These are phyloP conservation scores for Luperina nickerlii DNA, from an alignment of 2,888 invertebrate species.

Conservation along the genomic window DNA sequence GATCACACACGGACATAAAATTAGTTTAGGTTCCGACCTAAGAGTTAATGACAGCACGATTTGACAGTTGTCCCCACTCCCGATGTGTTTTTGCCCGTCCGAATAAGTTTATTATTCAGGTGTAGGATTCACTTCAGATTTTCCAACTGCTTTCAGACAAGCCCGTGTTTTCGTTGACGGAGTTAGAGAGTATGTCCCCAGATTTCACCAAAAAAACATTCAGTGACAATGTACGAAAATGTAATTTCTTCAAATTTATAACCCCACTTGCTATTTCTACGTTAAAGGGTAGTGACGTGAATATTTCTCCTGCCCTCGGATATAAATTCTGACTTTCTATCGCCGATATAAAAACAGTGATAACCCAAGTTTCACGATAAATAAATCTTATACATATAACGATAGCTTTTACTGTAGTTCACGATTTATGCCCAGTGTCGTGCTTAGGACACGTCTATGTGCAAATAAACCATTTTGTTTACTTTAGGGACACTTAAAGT, in stretches of 20 bases:
- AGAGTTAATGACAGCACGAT: no score
- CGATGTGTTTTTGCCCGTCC: no score
- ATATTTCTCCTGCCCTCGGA: background rate
- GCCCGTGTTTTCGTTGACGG: background rate
- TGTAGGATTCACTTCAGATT: background rate
- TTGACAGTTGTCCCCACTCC: no score
- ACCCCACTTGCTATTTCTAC: background rate
- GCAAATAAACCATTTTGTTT: slow-evolving; percentile 34
- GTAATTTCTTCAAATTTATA: slow-evolving; percentile 13
- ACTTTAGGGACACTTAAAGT: slow-evolving; percentile 12
- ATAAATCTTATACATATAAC: slow-evolving; percentile 43
- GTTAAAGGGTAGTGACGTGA: slow-evolving; percentile 23
- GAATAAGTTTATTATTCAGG: background rate
- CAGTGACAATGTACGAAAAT: background rate
- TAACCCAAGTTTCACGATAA: slow-evolving; percentile 58
- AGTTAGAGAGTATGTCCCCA: background rate
- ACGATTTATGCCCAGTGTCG: slow-evolving; percentile 42
- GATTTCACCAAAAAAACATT: background rate
- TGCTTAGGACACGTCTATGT: slow-evolving; percentile 29
- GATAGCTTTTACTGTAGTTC: slow-evolving; percentile 51
- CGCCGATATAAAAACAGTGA: slow-evolving; percentile 54
- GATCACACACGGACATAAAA: no score
- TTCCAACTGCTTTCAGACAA: no score
- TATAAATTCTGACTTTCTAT: slow-evolving; percentile 46
- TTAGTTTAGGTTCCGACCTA: no score